phyloP scores from a whole-genome alignment of 1,140 invertebrate species.

The Bombus soroeensis region DNA sequence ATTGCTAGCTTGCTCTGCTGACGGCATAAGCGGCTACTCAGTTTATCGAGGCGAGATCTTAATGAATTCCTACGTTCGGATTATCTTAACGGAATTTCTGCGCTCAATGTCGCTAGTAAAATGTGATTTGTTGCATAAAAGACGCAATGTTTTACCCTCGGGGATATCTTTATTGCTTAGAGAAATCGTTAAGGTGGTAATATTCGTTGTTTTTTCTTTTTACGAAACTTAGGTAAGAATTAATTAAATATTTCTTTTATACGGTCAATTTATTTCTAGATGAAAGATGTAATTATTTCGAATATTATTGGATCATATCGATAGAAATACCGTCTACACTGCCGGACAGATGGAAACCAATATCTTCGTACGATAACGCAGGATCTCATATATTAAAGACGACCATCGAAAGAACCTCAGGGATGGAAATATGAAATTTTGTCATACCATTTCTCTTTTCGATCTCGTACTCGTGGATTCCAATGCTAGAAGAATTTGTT shows the following conservation, averaged over 20 bases:
- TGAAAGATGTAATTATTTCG: too few relatives aligned
- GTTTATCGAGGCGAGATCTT: not conserved
- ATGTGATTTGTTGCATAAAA: not conserved
- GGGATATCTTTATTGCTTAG: not conserved
- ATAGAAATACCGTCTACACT: too few relatives aligned
- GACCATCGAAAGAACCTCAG: too few relatives aligned
- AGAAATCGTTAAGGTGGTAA: not conserved
- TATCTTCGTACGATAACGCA: too few relatives aligned
- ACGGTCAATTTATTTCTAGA: not conserved
- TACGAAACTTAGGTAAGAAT: not conserved
- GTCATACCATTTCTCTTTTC: too few relatives aligned
- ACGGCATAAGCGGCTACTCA: not conserved
- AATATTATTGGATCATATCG: too few relatives aligned
- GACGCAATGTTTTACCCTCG: not conserved
- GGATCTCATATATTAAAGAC: too few relatives aligned
- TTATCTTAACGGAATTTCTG: not conserved
- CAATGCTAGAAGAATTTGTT: too few relatives aligned
- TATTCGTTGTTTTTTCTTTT: not conserved
- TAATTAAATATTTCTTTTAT: not conserved
- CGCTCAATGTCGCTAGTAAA: not conserved
- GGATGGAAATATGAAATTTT: too few relatives aligned
- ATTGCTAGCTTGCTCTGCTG: not conserved
- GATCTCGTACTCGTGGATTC: too few relatives aligned
- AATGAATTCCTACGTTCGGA: not conserved
- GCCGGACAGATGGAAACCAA: too few relatives aligned